A percentile compares a stretch with the other conserved stretches of the same genome.
Evolutionary conservation across 2,113 vertebrate genomes (phyloP).

Genomic region (Hippocampus barbouri): DNA sequence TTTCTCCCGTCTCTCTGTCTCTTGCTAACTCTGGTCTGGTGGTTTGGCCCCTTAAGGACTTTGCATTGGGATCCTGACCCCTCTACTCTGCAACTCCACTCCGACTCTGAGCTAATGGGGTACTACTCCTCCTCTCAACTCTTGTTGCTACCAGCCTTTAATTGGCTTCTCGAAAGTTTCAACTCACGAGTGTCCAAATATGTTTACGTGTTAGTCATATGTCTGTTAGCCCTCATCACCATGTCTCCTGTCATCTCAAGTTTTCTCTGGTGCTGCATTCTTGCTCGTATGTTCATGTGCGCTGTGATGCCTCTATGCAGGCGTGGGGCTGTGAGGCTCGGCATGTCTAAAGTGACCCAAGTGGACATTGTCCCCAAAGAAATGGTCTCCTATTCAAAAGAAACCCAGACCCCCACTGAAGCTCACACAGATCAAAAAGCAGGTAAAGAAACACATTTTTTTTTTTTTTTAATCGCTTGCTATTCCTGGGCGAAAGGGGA

Average conservation of each 20-base stretch:
- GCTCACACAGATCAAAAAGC: slow-evolving; percentile 84
- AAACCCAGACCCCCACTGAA: slow-evolving; percentile 89
- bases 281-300: slow-evolving; percentile 18
- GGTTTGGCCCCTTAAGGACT: slow-evolving; percentile 91
- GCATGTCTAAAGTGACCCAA: slow-evolving; percentile 94
- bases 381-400: slow-evolving; percentile 90
- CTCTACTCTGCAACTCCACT: slow-evolving; percentile 98
- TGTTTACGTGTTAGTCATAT: slow-evolving; percentile 35
- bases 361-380: slow-evolving; percentile 93
- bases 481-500: no score
- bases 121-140: slow-evolving; percentile 81
- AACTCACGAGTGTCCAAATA: slow-evolving; percentile 48
- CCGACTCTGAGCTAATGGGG: slow-evolving; percentile 98
- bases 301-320: slow-evolving; percentile 57
- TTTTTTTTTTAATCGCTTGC: no score
- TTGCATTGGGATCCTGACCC: slow-evolving; percentile 99
- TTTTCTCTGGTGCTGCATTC: slow-evolving; percentile 1
- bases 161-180: slow-evolving; percentile 42
- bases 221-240: slow-evolving; percentile 46
- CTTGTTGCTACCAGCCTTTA: slow-evolving; percentile 33
- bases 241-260: slow-evolving; percentile 14
- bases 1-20: slow-evolving; percentile 56
- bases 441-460: slow-evolving; percentile 64
- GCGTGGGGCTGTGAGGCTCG: slow-evolving; percentile 85
- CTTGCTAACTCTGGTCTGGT: slow-evolving; percentile 87